Evolutionary conservation across 2,888 invertebrate species (phyloP).

Genomic region (Volucella inanis): DNA sequence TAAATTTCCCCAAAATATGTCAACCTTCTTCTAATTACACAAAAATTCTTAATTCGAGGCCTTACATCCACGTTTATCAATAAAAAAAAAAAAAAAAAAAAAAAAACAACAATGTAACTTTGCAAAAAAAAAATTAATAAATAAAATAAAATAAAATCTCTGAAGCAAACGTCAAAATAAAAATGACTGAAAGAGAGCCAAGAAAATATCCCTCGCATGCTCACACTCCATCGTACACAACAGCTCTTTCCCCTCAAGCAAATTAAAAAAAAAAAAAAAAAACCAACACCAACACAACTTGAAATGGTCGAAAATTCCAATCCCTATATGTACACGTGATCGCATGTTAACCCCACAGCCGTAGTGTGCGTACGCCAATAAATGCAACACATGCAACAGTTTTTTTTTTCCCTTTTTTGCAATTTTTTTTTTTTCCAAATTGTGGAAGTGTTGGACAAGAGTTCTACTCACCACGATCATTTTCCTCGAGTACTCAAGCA

Average conservation of each 20-base stretch:
- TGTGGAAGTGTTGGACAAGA: no score
- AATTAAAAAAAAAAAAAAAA: conserved; percentile 27
- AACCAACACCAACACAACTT: conserved; percentile 32
- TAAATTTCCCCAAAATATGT: no score
- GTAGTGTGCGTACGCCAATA: conserved; percentile 59
- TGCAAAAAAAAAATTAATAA: conserved; percentile 31
- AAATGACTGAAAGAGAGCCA: conserved; percentile 54
- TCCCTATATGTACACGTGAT: conserved; percentile 64
- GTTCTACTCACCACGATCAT: conserved; percentile 61
- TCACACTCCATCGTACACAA: conserved; percentile 33
- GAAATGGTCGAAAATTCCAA: conserved; percentile 73
- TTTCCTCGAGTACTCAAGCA: conserved; percentile 22
- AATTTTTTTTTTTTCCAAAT: conserved; percentile 28
- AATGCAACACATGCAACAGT: conserved; percentile 72
- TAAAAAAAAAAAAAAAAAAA: conserved; percentile 9
- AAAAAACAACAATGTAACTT: conserved; percentile 65
- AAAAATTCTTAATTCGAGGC: no score
- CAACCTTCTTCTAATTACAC: no score
- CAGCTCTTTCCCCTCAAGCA: conserved; percentile 23
- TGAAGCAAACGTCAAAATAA: conserved; percentile 66
- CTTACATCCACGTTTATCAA: background rate
- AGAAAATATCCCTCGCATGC: conserved; percentile 26
- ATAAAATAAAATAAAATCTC: background rate
- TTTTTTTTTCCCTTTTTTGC: conserved; percentile 55
- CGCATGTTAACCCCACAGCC: conserved; percentile 24